phyloP scores from a whole-genome alignment of 2,797 vertebrate genomes.

The Anguilla obscura region DNA sequence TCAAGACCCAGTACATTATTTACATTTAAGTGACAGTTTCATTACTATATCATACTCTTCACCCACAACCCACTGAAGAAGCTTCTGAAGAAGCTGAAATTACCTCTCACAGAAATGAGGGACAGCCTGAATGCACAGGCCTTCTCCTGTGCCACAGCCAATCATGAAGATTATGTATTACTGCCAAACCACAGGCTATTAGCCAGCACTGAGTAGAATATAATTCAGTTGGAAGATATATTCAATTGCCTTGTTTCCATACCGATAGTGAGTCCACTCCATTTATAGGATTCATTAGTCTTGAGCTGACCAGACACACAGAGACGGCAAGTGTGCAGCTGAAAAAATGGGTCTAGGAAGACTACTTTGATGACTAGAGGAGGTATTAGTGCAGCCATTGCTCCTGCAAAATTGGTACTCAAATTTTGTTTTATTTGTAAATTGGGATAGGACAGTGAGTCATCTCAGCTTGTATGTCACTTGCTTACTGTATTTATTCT shows the following conservation, averaged over 20 bases:
- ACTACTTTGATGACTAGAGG: background rate
- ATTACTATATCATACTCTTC: constrained; percentile 38
- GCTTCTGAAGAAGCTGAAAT: constrained; percentile 48
- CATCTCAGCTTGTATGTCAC: background rate
- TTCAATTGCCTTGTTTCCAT: constrained; percentile 30
- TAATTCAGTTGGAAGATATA: constrained; percentile 46
- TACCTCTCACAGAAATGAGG: constrained; percentile 32
- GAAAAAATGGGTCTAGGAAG: background rate
- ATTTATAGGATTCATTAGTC: constrained; percentile 18
- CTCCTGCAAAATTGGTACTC: no score
- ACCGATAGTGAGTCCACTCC: constrained; percentile 9
- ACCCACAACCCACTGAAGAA: constrained; percentile 37
- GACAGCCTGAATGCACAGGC: constrained; percentile 42
- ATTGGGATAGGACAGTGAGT: no score
- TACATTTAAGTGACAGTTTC: constrained; percentile 44
- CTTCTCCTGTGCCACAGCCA: constrained; percentile 44
- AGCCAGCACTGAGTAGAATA: constrained; percentile 44
- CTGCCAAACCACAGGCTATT: constrained; percentile 40
- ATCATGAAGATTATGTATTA: constrained; percentile 48
- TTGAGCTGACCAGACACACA: background rate
- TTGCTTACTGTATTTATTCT: background rate
- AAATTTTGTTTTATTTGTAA: no score
- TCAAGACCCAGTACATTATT: constrained; percentile 36
- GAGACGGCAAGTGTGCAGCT: background rate
- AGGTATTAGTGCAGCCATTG: background rate